Conservation (phyloP, 2,113 vertebrate species). For the Gnathonemus echidnorhynchus region DNA sequence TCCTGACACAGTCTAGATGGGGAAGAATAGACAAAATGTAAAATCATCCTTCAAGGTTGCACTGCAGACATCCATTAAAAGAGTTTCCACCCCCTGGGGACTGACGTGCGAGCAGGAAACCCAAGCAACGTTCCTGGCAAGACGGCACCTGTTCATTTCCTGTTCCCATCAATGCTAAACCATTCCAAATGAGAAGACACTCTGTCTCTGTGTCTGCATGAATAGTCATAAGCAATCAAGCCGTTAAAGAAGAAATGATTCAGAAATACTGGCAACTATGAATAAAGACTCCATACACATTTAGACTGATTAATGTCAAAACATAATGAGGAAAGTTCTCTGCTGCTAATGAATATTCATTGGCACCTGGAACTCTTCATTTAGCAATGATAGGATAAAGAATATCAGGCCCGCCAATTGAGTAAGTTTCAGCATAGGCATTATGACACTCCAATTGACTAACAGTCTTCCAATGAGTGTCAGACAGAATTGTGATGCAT, state of each 20-base stretch:
- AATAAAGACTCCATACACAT: not conserved
- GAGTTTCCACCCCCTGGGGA: constrained; percentile 97
- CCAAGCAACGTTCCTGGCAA: constrained; percentile 39
- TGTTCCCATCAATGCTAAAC: constrained; percentile 6
- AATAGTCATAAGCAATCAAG: constrained; percentile 30
- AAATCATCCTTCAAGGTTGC: constrained; percentile 97
- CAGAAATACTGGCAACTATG: not conserved
- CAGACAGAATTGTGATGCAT: not conserved
- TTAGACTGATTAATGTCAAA: not conserved
- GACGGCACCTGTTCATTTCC: not conserved
- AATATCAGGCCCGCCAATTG: constrained; percentile 18
- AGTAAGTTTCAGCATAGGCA: constrained; percentile 15
- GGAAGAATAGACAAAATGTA: constrained; percentile 99
- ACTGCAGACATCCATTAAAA: constrained; percentile 96
- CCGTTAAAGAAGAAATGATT: not conserved
- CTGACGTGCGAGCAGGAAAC: constrained; percentile 85
- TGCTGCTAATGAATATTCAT: constrained; percentile 35
- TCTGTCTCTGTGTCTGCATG: not conserved
- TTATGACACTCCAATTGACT: constrained; percentile 28
- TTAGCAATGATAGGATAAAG: constrained; percentile 29
- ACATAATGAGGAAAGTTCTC: not conserved
- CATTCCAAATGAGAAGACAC: not conserved
- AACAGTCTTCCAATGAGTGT: not conserved
- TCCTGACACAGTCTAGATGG: constrained; percentile 99
- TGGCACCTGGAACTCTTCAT: constrained; percentile 25